Evolutionary conservation across 2,113 vertebrate genomes (phyloP), one percentile per base, ranked within the genome.

Genomic region (Opisthocomus hoazin): DNA sequence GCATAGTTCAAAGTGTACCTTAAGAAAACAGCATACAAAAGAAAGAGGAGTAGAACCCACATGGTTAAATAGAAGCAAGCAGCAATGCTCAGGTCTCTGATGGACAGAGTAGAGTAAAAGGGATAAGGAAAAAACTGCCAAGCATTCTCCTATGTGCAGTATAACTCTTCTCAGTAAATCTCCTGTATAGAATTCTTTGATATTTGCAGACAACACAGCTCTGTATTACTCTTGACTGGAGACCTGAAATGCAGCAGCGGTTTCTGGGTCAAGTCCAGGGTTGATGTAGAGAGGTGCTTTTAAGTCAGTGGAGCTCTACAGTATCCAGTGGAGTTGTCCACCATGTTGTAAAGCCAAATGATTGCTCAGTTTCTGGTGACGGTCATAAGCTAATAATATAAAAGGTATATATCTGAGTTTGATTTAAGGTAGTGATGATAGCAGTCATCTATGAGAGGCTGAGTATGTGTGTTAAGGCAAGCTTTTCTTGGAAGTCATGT

Each of bases 331-430:
- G 50, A 45, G 19, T 30, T 68, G 23, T 15, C 51, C 27, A 50
- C 15, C 16, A 1, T 26, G 29, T 51, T 75, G 24, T 51, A 56
- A 79, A 87, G 34, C 69, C 0, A 0, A 32, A 10, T 18, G 8
- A 20, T 61, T 0, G 1, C 48, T 75, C 19, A 3, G 4, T 76
- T 84, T 73, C 58, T 83, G 50, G 29, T 85, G 61, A 2, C 15
- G 85, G 22, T 43, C 37, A 15, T 37, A 60, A 54, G 19, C 3
- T n/a, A 37, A 21, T 27, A 7, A 41, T 48, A 16, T 17, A 43
- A 22, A 51, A 91, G 23, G 5, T 64, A 8, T 15, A 2, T 32
- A 24, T 68, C 39, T 46, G 56, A 84, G 36, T 36, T 43, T 36
- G 4, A 10, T 78, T 64, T 50, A 57, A 57, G n/a, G 34, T 30